phyloP scores from a whole-genome alignment of 2,113 vertebrate genomes.

The Asarcornis scutulata region DNA sequence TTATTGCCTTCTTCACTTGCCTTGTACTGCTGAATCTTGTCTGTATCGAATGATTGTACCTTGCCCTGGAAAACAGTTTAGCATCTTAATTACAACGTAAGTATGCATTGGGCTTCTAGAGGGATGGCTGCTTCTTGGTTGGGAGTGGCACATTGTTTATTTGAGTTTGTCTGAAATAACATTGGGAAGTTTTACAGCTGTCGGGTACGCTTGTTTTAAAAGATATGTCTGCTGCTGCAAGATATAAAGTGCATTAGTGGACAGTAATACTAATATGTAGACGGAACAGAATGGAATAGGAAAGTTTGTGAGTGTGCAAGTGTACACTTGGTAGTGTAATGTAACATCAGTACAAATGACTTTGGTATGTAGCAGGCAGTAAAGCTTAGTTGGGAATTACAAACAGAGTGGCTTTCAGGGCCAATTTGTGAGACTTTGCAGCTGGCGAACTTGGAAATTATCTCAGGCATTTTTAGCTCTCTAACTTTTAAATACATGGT shows the following conservation, averaged over 20 bases:
- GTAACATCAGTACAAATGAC: neutral
- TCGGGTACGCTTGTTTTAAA: neutral
- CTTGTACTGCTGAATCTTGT: conserved; percentile 20
- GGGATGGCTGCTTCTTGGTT: neutral
- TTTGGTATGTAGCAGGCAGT: neutral
- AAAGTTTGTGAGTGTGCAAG: neutral
- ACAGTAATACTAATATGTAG: neutral
- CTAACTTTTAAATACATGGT: neutral
- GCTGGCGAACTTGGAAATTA: neutral
- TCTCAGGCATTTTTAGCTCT: neutral
- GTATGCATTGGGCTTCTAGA: neutral
- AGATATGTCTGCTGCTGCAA: neutral
- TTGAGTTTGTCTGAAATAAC: neutral
- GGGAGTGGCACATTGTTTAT: neutral
- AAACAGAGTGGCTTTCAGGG: neutral
- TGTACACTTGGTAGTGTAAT: neutral
- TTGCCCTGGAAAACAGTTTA: conserved; percentile 29
- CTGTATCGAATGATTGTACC: neutral
- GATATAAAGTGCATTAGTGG: neutral
- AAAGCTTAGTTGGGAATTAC: neutral
- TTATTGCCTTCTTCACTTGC: conserved; percentile 44
- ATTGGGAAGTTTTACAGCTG: neutral
- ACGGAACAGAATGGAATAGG: neutral
- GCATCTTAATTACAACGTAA: conserved; percentile 29
- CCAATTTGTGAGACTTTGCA: neutral